Conservation (phyloP, 2,888 invertebrate species). For the Heliconius sara region DNA sequence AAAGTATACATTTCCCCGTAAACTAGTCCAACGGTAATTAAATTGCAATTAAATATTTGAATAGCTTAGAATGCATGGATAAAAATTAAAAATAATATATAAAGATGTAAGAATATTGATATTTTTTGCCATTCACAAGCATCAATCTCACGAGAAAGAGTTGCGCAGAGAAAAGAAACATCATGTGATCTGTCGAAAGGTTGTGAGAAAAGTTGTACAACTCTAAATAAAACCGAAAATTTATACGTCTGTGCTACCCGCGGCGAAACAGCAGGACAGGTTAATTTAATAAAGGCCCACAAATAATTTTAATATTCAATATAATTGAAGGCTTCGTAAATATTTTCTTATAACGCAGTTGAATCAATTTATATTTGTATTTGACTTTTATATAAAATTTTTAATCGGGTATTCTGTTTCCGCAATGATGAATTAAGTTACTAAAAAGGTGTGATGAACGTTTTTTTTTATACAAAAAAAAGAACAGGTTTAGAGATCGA, state of each 20-base stretch:
- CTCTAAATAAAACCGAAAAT: slow-evolving; percentile 35
- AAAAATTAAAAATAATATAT: background rate
- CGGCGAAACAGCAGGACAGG: slow-evolving; percentile 38
- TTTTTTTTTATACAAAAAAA: slow-evolving; percentile 24
- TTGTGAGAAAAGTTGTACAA: slow-evolving; percentile 32
- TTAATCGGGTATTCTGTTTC: background rate
- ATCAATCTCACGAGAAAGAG: background rate
- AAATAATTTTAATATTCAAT: slow-evolving; percentile 37
- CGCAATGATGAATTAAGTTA: slow-evolving; percentile 19
- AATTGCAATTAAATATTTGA: background rate
- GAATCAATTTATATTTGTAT: slow-evolving; percentile 17
- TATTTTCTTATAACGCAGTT: slow-evolving; percentile 22
- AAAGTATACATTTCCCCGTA: background rate
- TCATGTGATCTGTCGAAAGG: slow-evolving; percentile 18
- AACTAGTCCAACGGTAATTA: background rate
- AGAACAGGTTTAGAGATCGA: slow-evolving; percentile 29
- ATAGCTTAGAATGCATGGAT: background rate
- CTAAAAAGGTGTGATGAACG: slow-evolving; percentile 25
- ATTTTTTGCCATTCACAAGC: background rate
- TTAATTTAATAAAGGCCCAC: slow-evolving; percentile 40
- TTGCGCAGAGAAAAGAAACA: background rate
- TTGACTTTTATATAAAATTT: background rate
- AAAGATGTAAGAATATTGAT: background rate
- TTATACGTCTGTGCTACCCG: slow-evolving; percentile 34
- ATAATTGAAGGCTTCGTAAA: slow-evolving; percentile 38